These are phyloP conservation scores for Myotis vivesi DNA, from an alignment of 2,797 vertebrate species.

Conservation along the genomic window DNA sequence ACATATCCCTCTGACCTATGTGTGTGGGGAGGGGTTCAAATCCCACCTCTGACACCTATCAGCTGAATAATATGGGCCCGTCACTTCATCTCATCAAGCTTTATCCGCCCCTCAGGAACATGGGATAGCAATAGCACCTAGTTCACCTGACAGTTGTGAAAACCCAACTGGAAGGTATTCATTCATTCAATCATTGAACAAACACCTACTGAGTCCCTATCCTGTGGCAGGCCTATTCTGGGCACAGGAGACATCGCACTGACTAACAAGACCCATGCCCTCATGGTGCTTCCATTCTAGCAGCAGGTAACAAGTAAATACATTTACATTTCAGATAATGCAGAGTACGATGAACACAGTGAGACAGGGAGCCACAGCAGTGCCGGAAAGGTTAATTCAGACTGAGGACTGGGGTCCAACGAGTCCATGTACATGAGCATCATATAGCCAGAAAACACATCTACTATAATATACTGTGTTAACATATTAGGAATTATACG, in stretches of 20 bases:
- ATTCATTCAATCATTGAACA: neutral
- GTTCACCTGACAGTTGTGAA: neutral
- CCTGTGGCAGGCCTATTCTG: neutral
- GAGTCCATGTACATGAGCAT: fast-evolving
- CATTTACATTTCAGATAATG: neutral
- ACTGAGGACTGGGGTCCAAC: fast-evolving
- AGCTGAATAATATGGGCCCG: neutral
- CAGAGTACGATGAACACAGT: fast-evolving
- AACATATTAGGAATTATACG: neutral
- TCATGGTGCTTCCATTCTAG: neutral
- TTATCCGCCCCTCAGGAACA: neutral
- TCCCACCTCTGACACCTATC: neutral
- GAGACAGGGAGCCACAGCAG: fast-evolving
- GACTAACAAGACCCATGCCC: neutral
- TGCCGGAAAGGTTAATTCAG: too few species aligned
- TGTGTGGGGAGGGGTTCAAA: neutral
- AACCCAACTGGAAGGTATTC: neutral
- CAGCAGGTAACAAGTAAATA: neutral
- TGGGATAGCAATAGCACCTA: neutral
- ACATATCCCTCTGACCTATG: fast-evolving
- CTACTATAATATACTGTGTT: neutral
- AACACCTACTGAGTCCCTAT: neutral
- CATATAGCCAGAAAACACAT: neutral
- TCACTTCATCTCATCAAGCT: neutral
- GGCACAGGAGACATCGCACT: neutral